Conservation (phyloP, 35 echinoderm and acorn worm species). For the Chiridota heheva region DNA sequence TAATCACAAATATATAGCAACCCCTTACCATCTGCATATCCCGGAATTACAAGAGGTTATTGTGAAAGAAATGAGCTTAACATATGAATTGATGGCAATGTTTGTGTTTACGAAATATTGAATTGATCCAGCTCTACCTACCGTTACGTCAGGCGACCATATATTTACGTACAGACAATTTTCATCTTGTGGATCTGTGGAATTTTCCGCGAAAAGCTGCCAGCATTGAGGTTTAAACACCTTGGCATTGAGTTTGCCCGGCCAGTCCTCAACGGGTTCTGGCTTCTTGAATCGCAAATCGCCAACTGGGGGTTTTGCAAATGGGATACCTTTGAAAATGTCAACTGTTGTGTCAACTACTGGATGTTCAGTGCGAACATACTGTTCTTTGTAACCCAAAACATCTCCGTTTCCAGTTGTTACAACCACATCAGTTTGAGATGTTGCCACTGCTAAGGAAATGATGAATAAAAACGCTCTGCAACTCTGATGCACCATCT, state of each 20-base stretch:
- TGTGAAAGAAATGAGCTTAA: too few species aligned
- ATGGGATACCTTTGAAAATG: conserved; percentile 61
- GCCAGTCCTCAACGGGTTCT: conserved; percentile 31
- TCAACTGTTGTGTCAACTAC: conserved; percentile 48
- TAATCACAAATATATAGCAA: too few species aligned
- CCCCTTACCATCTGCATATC: too few species aligned
- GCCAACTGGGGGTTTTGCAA: conserved; percentile 59
- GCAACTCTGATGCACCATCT: too few species aligned
- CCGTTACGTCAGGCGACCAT: conserved; percentile 24
- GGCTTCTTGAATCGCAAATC: conserved; percentile 50
- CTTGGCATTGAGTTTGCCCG: conserved; percentile 54
- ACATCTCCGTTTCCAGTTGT: conserved; percentile 7
- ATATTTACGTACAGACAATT: conserved; percentile 29
- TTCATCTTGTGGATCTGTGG: conserved; percentile 18
- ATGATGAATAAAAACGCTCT: too few species aligned
- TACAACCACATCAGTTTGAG: conserved; percentile 5
- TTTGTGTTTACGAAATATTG: too few species aligned
- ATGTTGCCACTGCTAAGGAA: too few species aligned
- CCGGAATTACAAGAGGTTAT: too few species aligned
- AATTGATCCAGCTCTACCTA: background rate
- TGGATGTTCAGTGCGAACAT: conserved; percentile 15
- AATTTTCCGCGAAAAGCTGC: conserved; percentile 21
- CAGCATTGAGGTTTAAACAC: conserved; percentile 48
- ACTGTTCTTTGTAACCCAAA: background rate
- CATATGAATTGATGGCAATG: too few species aligned